phyloP scores from a whole-genome alignment of 2,888 invertebrate genomes.

The Philhelius pedissequus region DNA sequence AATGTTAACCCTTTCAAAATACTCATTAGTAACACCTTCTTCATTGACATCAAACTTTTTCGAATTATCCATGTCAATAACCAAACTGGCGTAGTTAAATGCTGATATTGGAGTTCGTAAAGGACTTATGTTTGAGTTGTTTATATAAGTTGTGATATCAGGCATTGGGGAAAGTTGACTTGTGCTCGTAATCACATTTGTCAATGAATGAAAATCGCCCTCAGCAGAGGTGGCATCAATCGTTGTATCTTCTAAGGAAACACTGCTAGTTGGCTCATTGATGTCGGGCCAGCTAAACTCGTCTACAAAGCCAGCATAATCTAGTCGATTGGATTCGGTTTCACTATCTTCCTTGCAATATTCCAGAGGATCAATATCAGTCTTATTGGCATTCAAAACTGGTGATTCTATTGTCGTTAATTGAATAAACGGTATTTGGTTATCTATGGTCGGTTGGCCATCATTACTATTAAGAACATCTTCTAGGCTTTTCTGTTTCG shows the following conservation, averaged over 20 bases:
- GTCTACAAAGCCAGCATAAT: conserved; percentile 64
- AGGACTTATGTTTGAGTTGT: conserved; percentile 71
- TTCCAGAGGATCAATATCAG: conserved; percentile 29
- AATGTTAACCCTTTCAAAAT: conserved; percentile 78
- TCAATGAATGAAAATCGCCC: conserved; percentile 31
- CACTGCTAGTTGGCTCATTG: conserved; percentile 64
- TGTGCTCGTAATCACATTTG: conserved; percentile 71
- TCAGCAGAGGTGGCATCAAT: conserved; percentile 22
- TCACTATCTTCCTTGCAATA: conserved; percentile 72
- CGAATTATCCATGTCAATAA: conserved; percentile 50
- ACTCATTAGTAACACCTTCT: conserved; percentile 78
- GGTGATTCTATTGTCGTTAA: conserved; percentile 74
- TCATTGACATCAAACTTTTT: conserved; percentile 75
- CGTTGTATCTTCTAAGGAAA: conserved; percentile 31
- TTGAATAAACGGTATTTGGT: conserved; percentile 75
- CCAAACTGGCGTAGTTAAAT: conserved; percentile 71
- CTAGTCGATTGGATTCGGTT: conserved; percentile 73
- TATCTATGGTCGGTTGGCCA: conserved; percentile 73
- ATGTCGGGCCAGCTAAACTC: conserved; percentile 70
- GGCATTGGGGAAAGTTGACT: conserved; percentile 74
- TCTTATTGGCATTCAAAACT: conserved; percentile 72
- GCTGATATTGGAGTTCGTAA: conserved; percentile 72
- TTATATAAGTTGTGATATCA: conserved; percentile 71
- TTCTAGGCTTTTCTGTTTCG: conserved; percentile 56
- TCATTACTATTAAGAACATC: conserved; percentile 71